A percentile compares a stretch with the other conserved stretches of the same genome.
Conservation (phyloP, 2,113 vertebrate species). For the Gnathochromis pfefferi region DNA sequence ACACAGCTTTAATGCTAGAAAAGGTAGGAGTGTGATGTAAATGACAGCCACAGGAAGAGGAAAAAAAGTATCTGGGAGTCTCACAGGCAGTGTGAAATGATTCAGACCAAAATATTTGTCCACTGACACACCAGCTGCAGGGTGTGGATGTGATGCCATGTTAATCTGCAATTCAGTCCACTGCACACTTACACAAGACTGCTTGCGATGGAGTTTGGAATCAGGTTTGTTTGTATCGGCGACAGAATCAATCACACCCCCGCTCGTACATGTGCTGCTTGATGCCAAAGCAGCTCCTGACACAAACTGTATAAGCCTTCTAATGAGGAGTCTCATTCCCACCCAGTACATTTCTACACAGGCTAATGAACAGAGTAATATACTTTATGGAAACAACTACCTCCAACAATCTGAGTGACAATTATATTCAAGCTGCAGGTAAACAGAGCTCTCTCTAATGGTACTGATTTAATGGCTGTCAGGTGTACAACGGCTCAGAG, state of each 20-base stretch:
- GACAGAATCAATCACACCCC: constrained; percentile 1
- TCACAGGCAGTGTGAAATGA: background rate
- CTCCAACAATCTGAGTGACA: background rate
- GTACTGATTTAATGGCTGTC: background rate
- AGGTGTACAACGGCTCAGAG: background rate
- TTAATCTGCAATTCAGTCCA: background rate
- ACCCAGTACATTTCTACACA: background rate
- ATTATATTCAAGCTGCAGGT: background rate
- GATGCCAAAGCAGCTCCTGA: background rate
- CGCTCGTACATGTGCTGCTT: background rate
- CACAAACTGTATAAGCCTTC: background rate
- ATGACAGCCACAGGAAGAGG: background rate
- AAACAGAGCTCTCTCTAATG: background rate
- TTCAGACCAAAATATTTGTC: background rate
- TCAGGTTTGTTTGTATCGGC: constrained; percentile 11
- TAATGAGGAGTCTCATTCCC: background rate
- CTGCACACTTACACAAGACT: background rate
- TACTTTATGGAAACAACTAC: background rate
- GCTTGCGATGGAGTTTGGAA: constrained; percentile 3
- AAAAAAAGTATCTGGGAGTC: background rate
- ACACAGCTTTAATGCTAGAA: background rate
- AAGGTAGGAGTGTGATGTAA: background rate
- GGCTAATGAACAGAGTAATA: background rate
- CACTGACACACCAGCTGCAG: background rate
- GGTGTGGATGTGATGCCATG: background rate